Percentiles rank a stretch among this genome's conserved stretches.
These are phyloP conservation scores for Chaetoderma sp. DNA, from an alignment of 2,888 invertebrate species.

Conservation along the genomic window DNA sequence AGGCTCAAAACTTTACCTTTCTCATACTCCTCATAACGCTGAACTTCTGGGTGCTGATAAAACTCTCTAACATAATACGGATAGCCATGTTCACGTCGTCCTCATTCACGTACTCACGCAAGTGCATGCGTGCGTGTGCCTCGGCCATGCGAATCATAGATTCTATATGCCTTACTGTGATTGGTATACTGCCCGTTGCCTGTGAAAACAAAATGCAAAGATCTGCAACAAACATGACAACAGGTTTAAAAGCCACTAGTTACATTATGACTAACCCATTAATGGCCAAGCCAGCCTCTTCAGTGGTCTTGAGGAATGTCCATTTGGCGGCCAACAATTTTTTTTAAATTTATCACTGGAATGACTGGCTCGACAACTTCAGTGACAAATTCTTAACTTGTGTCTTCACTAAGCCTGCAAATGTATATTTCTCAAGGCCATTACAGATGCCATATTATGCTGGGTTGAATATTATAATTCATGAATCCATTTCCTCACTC, in stretches of 20 bases:
- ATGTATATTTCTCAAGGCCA: no score
- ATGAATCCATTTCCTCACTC: no score
- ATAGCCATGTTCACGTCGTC: constrained; percentile 98
- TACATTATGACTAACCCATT: background rate
- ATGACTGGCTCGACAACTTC: no score
- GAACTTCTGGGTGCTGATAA: constrained; percentile 98
- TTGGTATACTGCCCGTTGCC: constrained; percentile 96
- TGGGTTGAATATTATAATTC: no score
- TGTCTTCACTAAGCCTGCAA: no score
- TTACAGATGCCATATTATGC: no score
- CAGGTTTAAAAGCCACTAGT: background rate
- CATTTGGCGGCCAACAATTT: no score
- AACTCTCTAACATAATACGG: constrained; percentile 96
- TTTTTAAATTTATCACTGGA: no score
- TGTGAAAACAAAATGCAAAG: constrained; percentile 61
- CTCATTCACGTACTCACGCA: constrained; percentile 85
- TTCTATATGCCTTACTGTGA: constrained; percentile 98
- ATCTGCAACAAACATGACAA: background rate
- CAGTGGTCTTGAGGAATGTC: no score
- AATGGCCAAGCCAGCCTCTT: no score
- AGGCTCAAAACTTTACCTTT: constrained; percentile 74
- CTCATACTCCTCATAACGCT: constrained; percentile 97
- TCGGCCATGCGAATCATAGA: constrained; percentile 98
- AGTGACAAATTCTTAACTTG: no score
- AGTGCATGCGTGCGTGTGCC: constrained; percentile 95